Evolutionary conservation across 2,113 vertebrate genomes (phyloP), one percentile per base, ranked within the genome.

Genomic region (Caracal caracal): DNA sequence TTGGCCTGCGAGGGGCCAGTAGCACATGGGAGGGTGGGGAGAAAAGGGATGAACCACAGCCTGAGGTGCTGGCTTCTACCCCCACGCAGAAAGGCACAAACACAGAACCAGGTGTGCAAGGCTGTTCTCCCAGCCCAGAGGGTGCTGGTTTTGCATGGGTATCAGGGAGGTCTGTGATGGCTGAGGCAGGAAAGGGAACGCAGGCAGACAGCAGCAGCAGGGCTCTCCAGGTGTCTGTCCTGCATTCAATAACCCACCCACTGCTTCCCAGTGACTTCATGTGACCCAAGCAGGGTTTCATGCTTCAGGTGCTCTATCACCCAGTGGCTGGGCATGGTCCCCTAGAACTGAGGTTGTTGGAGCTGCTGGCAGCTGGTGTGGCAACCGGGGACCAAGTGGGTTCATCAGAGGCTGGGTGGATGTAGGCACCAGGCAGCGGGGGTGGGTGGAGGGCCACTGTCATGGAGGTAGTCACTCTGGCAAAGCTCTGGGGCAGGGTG

Each of bases 391-490:
- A 30, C 98, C 98, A 97, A 13, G 90, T 95, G 85, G 76, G 89
- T 66, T 99, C 96, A 15, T 99, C 96, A 15, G 99, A 99, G 94
- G 99, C 98, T 97, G 99, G 98, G 0, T 99, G 99, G 98, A 98
- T 97, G 28, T 99, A 99, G 90, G 88, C 99, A 51, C 99, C 99
- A 0, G 99, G 99, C 97, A 99, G 98, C 6, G 98, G 99, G 0
- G 99, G 99, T 10, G 99, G 99, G 96, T 99, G 99, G 97, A 99
- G 98, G 22, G 99, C 99, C 96, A 99, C 99, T 0, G 99, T 99
- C 98, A 99, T 99, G 0, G 99, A 99, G 10, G 99, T 99, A 0
- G 99, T 99, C 92, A 99, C 99, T 3, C 99, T 99, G 98, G 99
- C 98, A 63, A 99, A 99, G 98, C 98, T 98, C 0, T 98, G 98